These are phyloP conservation scores for Amniataba percoides DNA, from an alignment of 2,797 vertebrate species.

Conservation along the genomic window DNA sequence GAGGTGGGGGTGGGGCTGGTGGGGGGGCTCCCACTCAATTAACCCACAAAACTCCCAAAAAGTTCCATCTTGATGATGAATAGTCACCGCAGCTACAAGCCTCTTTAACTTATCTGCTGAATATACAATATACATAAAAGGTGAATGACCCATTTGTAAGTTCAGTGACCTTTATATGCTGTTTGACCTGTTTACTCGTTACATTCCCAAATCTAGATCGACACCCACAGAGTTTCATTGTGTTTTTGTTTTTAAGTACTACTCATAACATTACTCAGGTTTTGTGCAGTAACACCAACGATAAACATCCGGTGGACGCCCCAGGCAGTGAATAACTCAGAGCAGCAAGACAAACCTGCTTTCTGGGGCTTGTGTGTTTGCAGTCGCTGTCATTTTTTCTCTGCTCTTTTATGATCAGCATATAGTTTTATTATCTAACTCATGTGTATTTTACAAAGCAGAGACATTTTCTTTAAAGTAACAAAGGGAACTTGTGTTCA, in stretches of 20 bases:
- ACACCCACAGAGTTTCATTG: conserved; percentile 12
- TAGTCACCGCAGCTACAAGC: neutral
- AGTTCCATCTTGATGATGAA: conserved; percentile 13
- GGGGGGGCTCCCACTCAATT: neutral
- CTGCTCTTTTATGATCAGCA: neutral
- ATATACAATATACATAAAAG: neutral
- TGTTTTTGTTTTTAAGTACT: conserved; percentile 30
- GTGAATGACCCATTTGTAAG: neutral
- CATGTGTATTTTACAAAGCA: neutral
- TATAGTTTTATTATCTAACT: neutral
- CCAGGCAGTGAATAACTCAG: conserved; percentile 12
- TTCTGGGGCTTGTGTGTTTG: conserved; percentile 2
- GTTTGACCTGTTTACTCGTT: neutral
- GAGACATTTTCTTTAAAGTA: neutral
- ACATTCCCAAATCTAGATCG: neutral
- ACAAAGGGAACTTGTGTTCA: neutral
- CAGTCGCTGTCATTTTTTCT: neutral
- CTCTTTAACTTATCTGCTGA: conserved; percentile 14
- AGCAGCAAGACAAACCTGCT: conserved; percentile 71
- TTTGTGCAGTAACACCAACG: conserved; percentile 17
- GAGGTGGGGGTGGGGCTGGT: no score
- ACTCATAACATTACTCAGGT: neutral
- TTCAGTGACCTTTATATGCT: neutral
- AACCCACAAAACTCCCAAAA: neutral
- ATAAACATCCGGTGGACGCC: conserved; percentile 28